Conservation (phyloP, 2,797 vertebrate species). For the Malurus splendens region DNA sequence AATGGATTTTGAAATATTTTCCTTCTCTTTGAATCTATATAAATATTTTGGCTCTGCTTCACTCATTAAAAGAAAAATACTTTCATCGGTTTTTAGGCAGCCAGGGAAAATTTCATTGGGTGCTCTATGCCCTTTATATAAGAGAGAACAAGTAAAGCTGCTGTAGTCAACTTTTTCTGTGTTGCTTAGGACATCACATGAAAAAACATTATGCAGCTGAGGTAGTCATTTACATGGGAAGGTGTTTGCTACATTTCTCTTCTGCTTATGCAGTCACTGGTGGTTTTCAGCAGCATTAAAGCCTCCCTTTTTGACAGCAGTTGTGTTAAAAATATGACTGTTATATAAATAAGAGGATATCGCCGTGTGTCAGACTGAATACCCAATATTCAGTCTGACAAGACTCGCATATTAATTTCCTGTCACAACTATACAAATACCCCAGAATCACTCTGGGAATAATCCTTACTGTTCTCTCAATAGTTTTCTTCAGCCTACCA, state of each 20-base stretch:
- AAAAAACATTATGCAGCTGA: neutral
- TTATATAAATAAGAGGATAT: constrained; percentile 46
- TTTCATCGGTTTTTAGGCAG: neutral
- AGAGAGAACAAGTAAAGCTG: neutral
- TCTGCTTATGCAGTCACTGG: neutral
- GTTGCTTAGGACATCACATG: neutral
- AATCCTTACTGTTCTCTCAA: neutral
- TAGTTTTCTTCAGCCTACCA: neutral
- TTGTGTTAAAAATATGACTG: constrained; percentile 26
- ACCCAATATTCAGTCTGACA: neutral
- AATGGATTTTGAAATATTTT: neutral
- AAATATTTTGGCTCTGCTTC: neutral
- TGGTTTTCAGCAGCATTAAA: constrained; percentile 2
- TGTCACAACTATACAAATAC: neutral
- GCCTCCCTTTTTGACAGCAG: neutral
- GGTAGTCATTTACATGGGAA: neutral
- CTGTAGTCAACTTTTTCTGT: neutral
- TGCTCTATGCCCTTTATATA: neutral
- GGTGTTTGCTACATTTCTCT: neutral
- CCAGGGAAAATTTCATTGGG: neutral
- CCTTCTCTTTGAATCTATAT: neutral
- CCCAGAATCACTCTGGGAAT: neutral
- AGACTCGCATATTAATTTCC: neutral
- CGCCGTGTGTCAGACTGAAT: constrained; percentile 1
- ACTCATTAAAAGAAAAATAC: neutral